A percentile compares a stretch with the other conserved stretches of the same genome.
Evolutionary conservation across 1,140 invertebrate species (phyloP).

Genomic region (Tetramorium alpestre): DNA sequence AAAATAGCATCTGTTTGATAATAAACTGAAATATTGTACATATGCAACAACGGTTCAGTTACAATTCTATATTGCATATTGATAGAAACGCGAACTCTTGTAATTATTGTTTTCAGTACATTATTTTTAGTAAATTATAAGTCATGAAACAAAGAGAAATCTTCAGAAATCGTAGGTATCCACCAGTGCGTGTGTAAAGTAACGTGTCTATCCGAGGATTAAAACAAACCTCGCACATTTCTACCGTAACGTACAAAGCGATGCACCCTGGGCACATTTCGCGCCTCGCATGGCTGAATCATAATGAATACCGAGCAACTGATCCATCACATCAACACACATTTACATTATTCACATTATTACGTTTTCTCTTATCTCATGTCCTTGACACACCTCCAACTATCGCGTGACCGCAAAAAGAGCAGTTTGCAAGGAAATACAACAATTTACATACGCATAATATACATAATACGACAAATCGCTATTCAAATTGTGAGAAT

Average conservation of each 20-base stretch:
- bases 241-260: conserved; percentile 40
- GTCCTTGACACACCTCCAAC: conserved; percentile 45
- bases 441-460: neutral
- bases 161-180: neutral
- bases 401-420: neutral
- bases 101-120: neutral
- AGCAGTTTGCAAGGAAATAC: neutral
- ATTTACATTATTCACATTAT: neutral
- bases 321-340: conserved; percentile 29
- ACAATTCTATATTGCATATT: neutral
- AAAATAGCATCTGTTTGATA: neutral
- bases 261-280: neutral
- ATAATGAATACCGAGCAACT: conserved; percentile 36
- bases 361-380: conserved; percentile 25
- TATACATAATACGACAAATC: neutral
- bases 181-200: conserved; percentile 15
- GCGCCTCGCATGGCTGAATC: conserved; percentile 39
- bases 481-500: conserved; percentile 9
- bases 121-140: neutral
- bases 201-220: conserved; percentile 25
- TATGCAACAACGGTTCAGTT: neutral
- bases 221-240: conserved; percentile 44
- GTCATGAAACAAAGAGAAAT: conserved; percentile 1
- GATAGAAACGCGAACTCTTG: neutral
- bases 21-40: neutral